Conservation (phyloP, 2,113 vertebrate genomes). For the Porphyrio hochstetteri region DNA sequence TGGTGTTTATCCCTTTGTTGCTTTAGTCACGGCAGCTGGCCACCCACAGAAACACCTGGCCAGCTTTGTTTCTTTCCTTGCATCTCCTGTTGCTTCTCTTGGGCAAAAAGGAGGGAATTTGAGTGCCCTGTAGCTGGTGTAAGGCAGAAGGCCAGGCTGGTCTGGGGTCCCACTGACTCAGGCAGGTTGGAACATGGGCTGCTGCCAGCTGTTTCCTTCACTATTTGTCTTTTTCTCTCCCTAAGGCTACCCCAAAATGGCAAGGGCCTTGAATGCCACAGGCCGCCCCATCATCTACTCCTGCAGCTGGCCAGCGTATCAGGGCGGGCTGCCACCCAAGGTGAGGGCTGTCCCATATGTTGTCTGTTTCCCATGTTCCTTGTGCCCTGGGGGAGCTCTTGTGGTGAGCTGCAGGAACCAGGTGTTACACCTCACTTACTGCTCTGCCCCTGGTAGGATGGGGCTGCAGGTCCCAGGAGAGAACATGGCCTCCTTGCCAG, state of each 20-base stretch:
- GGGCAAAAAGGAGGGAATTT: not conserved
- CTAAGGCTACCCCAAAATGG: slow-evolving; percentile 89
- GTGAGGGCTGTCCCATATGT: slow-evolving; percentile 58
- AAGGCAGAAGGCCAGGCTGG: not conserved
- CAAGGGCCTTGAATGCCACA: slow-evolving; percentile 85
- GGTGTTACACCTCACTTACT: not conserved
- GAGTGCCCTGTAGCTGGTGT: not conserved
- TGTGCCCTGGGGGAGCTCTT: not conserved
- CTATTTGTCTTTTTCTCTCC: not conserved
- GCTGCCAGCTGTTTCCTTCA: not conserved
- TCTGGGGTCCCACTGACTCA: not conserved
- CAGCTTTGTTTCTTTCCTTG: not conserved
- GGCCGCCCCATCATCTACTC: slow-evolving; percentile 88
- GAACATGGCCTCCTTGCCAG: not conserved
- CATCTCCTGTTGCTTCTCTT: not conserved
- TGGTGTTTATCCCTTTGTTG: not conserved
- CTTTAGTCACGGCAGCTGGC: not conserved
- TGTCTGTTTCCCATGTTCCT: not conserved
- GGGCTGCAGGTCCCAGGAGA: not conserved
- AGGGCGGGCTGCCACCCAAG: slow-evolving; percentile 87
- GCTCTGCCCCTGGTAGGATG: not conserved
- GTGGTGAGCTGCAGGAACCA: not conserved
- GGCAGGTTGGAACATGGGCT: not conserved
- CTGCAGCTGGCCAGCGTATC: slow-evolving; percentile 94
- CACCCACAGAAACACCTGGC: rapidly evolving